Evolutionary conservation across 2,113 vertebrate species (phyloP).

Genomic region (Pogonocichla stellata): DNA sequence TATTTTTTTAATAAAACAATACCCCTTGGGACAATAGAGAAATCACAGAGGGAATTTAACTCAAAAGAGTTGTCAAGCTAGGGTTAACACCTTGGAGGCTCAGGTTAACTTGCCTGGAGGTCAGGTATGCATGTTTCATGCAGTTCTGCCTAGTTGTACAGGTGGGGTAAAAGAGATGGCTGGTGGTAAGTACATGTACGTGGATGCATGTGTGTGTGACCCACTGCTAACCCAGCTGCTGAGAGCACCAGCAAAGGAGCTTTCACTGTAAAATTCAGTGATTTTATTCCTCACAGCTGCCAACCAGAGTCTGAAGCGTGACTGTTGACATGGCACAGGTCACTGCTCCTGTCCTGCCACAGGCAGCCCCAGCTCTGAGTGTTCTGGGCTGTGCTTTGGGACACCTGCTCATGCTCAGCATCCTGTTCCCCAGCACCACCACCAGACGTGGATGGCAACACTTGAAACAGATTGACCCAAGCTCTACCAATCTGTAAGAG

Average conservation of each 20-base stretch:
- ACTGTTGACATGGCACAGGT: not conserved
- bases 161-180: not conserved
- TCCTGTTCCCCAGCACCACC: not conserved
- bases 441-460: not conserved
- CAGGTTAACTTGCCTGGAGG: not conserved
- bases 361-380: not conserved
- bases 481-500: not conserved
- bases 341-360: accelerated
- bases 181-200: not conserved
- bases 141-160: not conserved
- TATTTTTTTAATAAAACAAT: not conserved
- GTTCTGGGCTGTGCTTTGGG: not conserved
- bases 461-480: not conserved
- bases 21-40: not conserved
- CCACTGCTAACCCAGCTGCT: not conserved
- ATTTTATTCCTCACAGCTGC: not conserved
- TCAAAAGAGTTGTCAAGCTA: not conserved
- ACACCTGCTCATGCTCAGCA: not conserved
- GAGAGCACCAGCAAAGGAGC: not conserved
- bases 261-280: not conserved
- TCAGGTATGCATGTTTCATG: not conserved
- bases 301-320: not conserved
- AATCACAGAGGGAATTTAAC: not conserved
- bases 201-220: not conserved
- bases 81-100: not conserved